Percentiles rank a stretch among this genome's conserved stretches.
Conservation (phyloP, 2,113 vertebrate genomes). For the Nycticryphes semicollaris region DNA sequence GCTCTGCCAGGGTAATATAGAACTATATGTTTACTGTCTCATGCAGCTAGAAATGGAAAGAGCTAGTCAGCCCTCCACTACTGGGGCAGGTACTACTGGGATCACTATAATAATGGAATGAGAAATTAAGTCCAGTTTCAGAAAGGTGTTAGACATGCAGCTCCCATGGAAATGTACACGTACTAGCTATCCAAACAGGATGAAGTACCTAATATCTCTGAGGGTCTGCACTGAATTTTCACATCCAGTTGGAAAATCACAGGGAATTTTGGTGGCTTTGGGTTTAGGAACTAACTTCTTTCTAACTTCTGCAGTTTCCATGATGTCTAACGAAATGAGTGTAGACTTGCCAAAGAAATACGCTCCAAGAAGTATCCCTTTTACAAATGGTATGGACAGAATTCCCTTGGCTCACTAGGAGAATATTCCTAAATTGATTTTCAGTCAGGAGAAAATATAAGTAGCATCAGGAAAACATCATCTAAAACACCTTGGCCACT, state of each 20-base stretch:
- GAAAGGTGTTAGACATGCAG: neutral
- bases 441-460: neutral
- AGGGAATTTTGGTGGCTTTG: neutral
- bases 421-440: slow-evolving; percentile 17
- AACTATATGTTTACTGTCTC: neutral
- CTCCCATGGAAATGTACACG: neutral
- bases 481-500: neutral
- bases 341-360: neutral
- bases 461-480: neutral
- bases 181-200: neutral
- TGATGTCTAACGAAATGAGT: neutral
- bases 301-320: neutral
- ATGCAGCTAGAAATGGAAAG: neutral
- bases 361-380: neutral
- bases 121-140: neutral
- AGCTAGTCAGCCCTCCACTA: neutral
- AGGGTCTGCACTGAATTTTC: neutral
- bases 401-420: neutral
- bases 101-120: neutral
- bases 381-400: neutral
- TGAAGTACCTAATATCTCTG: neutral
- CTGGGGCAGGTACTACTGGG: neutral
- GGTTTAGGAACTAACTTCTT: neutral
- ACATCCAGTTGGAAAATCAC: neutral
- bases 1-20: neutral